These are phyloP conservation scores for Choloepus hoffmanni DNA, from an alignment of 2,113 vertebrate genomes.

Conservation along the genomic window DNA sequence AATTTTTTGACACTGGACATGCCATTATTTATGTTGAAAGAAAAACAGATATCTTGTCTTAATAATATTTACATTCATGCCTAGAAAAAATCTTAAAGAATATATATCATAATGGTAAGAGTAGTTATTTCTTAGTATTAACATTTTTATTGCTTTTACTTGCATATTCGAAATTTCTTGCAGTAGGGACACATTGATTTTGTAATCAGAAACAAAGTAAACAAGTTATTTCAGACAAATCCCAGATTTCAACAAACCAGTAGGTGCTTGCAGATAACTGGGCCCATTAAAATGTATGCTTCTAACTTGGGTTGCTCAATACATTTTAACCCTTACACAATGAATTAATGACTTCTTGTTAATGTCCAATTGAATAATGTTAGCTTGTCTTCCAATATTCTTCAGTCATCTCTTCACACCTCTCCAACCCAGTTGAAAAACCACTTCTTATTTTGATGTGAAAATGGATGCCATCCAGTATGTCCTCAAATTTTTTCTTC, in stretches of 20 bases:
- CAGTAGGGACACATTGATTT: background rate
- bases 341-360: background rate
- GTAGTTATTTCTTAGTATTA: background rate
- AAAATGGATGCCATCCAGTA: background rate
- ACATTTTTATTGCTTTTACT: background rate
- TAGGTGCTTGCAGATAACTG: background rate
- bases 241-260: background rate
- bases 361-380: background rate
- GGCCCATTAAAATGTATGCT: too few relatives aligned
- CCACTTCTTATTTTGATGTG: background rate
- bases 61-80: background rate
- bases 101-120: background rate
- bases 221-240: background rate
- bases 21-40: background rate
- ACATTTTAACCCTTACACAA: background rate
- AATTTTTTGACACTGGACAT: background rate
- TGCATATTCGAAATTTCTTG: constrained; percentile 10
- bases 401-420: background rate
- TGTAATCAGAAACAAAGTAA: too few relatives aligned
- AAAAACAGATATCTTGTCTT: background rate
- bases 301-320: background rate
- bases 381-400: background rate
- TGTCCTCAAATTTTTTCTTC: background rate
- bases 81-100: constrained; percentile 12
- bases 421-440: background rate